Conservation (phyloP, 2,113 vertebrate species). For the Erinaceus europaeus region DNA sequence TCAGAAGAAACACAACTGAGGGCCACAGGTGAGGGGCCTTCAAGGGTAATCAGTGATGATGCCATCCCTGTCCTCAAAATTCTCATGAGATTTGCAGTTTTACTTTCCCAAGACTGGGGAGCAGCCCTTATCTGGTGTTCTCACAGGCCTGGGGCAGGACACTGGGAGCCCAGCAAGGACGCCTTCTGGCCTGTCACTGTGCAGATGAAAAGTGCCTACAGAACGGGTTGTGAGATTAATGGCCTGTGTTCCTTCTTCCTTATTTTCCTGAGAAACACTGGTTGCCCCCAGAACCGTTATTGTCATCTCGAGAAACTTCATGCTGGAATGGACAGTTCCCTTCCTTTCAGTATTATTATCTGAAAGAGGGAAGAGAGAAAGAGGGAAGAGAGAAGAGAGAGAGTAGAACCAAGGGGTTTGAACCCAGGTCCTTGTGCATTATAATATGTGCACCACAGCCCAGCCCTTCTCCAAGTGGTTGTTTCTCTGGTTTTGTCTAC, state of each 20-base stretch:
- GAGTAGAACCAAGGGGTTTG: too few relatives aligned
- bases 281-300: not conserved
- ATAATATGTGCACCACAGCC: too few relatives aligned
- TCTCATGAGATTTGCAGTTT: not conserved
- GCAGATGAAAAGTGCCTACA: slow-evolving; percentile 62
- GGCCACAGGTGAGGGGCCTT: accelerated
- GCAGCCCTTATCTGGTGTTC: slow-evolving; percentile 58
- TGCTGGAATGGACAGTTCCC: accelerated
- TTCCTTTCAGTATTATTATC: not conserved
- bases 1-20: not conserved
- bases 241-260: slow-evolving; percentile 65
- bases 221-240: not conserved
- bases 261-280: slow-evolving; percentile 41
- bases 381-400: too few relatives aligned
- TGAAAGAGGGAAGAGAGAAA: too few relatives aligned
- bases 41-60: accelerated
- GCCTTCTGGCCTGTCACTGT: slow-evolving; percentile 33
- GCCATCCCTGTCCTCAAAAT: accelerated
- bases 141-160: not conserved
- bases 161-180: slow-evolving; percentile 25
- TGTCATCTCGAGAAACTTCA: not conserved
- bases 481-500: not conserved
- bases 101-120: not conserved
- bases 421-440: too few relatives aligned
- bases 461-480: not conserved